These are phyloP conservation scores for Tetranychus piercei DNA, from an alignment of 2,888 invertebrate species.

Conservation along the genomic window DNA sequence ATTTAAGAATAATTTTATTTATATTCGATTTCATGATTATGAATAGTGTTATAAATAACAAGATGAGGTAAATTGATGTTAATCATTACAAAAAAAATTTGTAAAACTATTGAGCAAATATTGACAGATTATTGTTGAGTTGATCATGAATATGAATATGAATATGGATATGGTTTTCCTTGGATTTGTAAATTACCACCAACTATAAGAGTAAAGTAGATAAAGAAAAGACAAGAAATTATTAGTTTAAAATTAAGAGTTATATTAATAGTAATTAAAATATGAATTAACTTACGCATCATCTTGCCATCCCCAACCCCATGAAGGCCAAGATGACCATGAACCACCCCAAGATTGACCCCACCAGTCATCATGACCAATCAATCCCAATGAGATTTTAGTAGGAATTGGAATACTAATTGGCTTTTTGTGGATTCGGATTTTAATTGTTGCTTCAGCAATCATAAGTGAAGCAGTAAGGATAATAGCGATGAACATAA, in stretches of 20 bases:
- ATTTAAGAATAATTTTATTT: too few species aligned
- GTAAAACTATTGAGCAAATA: too few species aligned
- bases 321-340: neutral
- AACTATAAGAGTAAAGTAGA: too few species aligned
- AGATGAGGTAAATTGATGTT: too few species aligned
- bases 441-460: neutral
- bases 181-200: too few species aligned
- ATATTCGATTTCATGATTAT: too few species aligned
- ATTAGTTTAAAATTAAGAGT: neutral
- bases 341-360: neutral
- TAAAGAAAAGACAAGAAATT: too few species aligned
- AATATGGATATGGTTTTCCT: too few species aligned
- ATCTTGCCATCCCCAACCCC: neutral
- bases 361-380: neutral
- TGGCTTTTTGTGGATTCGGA: neutral
- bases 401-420: neutral
- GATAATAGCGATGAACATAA: neutral
- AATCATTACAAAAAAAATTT: too few species aligned
- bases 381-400: neutral
- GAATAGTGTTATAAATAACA: too few species aligned
- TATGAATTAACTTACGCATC: neutral
- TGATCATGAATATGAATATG: too few species aligned
- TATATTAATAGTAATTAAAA: neutral
- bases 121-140: too few species aligned
- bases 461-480: neutral